Base-by-base conservation (phyloP, 1,140 invertebrate genomes). In the Hyles euphorbiae region DNA sequence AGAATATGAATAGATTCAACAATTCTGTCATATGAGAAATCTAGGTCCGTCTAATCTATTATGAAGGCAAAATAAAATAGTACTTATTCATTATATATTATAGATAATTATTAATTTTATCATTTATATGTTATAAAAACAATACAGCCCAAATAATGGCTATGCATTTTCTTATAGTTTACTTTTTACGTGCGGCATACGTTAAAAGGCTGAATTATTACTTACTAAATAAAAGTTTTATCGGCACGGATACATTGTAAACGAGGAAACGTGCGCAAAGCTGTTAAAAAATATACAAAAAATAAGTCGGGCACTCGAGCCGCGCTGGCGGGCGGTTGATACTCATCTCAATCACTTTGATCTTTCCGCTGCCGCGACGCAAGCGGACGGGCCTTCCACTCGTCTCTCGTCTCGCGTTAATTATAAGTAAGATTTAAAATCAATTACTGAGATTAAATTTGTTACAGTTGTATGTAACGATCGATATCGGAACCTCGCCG, bases 311-410 rank as follows among this genome's bases (percentile, higher is more conserved):
- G 74, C 68, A 60, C 66, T 70, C 70, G 62, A 67, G 58, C 68
- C 65, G 71, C 68, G 74, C 67, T 60, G 58, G 62, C 54, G 54
- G 56, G 56, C 55, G 61, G 63, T 56, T 74, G 78, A 80, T 84
- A 80, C 70, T 78, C 78, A 86, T 86, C 83, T 81, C 56, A 56
- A 56, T 44, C 50, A 58, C 76, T 83, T 83, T 86, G 78, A 83
- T 80, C 65, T 83, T 50, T 54, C 78, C 79, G 79, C 74, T 72
- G 73, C 58, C 65, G 63, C 70, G 52, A 52, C 34, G 46, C 34
- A 10, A 12, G 22, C 12, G 36, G 8, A 46, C 53, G 50, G 47
- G 53, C 34, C 57, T 55, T 49, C 34, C 52, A 47, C 34, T 58
- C 51, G 50, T 59, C 54, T 61, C 57, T 11, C 32, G 33, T 5